Evolutionary conservation across 2,888 invertebrate species (phyloP).

Genomic region (Tineola bisselliella): DNA sequence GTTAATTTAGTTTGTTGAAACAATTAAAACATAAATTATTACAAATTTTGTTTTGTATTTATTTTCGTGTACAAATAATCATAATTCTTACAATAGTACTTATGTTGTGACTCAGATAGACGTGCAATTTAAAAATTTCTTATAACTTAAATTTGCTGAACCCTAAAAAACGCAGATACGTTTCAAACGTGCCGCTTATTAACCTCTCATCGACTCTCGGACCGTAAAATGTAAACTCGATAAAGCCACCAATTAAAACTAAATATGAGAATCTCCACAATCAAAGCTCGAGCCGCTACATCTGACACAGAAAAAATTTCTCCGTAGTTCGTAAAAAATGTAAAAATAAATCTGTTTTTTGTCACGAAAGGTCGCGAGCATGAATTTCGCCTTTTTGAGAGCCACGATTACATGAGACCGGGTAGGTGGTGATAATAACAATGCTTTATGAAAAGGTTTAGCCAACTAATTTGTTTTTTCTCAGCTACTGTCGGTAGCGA

Average conservation of each 20-base stretch:
- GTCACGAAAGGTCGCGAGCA: constrained; percentile 54
- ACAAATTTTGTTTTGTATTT: too few species aligned
- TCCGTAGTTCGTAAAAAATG: constrained; percentile 20
- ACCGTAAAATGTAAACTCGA: constrained; percentile 69
- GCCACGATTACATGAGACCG: constrained; percentile 30
- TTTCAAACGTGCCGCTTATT: constrained; percentile 67
- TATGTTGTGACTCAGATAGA: background rate
- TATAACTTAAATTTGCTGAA: constrained; percentile 29
- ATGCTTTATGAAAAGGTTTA: constrained; percentile 67
- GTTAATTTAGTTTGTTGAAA: too few species aligned
- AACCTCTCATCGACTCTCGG: constrained; percentile 63
- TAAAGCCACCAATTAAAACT: constrained; percentile 70
- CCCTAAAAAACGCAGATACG: constrained; percentile 60
- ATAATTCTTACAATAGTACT: background rate
- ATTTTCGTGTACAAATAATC: too few species aligned
- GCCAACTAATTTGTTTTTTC: constrained; percentile 28
- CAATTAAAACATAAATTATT: too few species aligned
- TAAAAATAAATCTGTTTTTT: constrained; percentile 59
- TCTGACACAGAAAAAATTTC: constrained; percentile 62
- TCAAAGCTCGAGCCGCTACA: constrained; percentile 65
- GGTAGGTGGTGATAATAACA: constrained; percentile 65
- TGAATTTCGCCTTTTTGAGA: constrained; percentile 61
- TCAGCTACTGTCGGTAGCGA: constrained; percentile 66
- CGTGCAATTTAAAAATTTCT: background rate
- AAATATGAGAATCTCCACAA: constrained; percentile 66